Base-by-base conservation (phyloP, 2,797 vertebrate genomes). In the Sebastes steindachneri region DNA sequence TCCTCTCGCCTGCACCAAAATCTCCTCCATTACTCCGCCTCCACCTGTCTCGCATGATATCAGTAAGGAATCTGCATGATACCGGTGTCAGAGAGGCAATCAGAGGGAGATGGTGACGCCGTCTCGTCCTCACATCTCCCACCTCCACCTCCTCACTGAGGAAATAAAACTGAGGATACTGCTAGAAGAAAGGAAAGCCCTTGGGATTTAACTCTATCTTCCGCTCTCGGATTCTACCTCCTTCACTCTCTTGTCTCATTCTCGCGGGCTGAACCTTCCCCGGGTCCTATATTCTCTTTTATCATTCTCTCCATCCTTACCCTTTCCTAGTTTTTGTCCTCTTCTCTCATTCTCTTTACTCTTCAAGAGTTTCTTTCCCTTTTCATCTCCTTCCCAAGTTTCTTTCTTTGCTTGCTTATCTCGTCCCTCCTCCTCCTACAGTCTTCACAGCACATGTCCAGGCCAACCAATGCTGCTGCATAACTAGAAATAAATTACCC, bases 161-260 rank as follows among this genome's bases (percentile, higher is more conserved):
- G 80, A 88, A 88, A 89, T 84, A 85, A 89, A 91, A 89, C 59
- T 28, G 73, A 82, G 82, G 72, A 80, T 73, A 58, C 67, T 53
- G 69, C 82, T 29, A 53, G 70, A 88, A 83, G 84, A 93, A 88
- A 86, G 67, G 51, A 76, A 82, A 62, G 37, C 88, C 75, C 37
- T 5, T 73, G 92, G 87, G 91, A 91, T 77, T 87, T 84, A 71
- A 67, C 65, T 73, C 83, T 68, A 57, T 89, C 88, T 80, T 80
- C 84, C 26, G 14, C 83, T 88, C 62, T 81, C 57, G 23, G 72
- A 86, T 82, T 86, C 90, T 83, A 67, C 66, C 86, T 88, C 75
- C 76, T 84, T 84, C 73, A 23, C 65, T 76, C 76, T 60, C 80
- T 84, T 62, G 72, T 87, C 78, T 90, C 80, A n/a, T 82, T 80